Percentiles rank a stretch among this genome's conserved stretches.
These are phyloP conservation scores for Schizopygopsis pylzovi DNA, from an alignment of 2,797 vertebrate species.

Conservation along the genomic window DNA sequence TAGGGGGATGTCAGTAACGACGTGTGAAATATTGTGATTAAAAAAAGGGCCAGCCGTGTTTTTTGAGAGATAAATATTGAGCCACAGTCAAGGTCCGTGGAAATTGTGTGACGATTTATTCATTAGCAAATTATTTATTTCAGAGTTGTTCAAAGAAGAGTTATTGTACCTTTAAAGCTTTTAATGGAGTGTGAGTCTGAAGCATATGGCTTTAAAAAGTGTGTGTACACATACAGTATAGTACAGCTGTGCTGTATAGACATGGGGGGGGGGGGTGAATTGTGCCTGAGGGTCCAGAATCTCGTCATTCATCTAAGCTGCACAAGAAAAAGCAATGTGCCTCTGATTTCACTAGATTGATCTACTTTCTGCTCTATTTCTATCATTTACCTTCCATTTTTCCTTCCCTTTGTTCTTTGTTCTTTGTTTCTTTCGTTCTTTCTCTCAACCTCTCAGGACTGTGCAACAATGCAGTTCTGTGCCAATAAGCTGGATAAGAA, in stretches of 20 bases:
- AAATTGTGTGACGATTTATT: background rate
- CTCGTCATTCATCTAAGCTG: slow-evolving; percentile 19
- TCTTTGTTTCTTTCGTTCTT: slow-evolving; percentile 35
- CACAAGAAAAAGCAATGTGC: slow-evolving; percentile 51
- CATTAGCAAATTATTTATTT: slow-evolving; percentile 1
- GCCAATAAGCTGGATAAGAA: slow-evolving; percentile 97
- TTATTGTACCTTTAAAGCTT: background rate
- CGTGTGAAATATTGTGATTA: slow-evolving; percentile 23
- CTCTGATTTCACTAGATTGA: slow-evolving; percentile 60
- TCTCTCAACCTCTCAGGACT: slow-evolving; percentile 79
- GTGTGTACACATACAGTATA: background rate
- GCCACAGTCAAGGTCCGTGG: background rate
- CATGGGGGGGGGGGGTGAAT: background rate
- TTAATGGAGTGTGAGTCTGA: background rate
- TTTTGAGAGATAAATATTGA: slow-evolving; percentile 28
- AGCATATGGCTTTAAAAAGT: slow-evolving; percentile 6
- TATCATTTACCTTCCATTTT: slow-evolving; percentile 44
- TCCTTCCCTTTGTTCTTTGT: background rate
- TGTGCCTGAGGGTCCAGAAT: background rate
- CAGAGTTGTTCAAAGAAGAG: background rate
- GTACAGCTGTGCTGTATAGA: background rate
- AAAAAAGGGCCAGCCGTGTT: background rate
- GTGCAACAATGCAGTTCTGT: slow-evolving; percentile 94
- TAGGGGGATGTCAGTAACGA: slow-evolving; percentile 2
- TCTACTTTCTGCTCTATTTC: slow-evolving; percentile 54